Base-by-base conservation (phyloP, 2,113 vertebrate species). In the Notarius quadriscutis region DNA sequence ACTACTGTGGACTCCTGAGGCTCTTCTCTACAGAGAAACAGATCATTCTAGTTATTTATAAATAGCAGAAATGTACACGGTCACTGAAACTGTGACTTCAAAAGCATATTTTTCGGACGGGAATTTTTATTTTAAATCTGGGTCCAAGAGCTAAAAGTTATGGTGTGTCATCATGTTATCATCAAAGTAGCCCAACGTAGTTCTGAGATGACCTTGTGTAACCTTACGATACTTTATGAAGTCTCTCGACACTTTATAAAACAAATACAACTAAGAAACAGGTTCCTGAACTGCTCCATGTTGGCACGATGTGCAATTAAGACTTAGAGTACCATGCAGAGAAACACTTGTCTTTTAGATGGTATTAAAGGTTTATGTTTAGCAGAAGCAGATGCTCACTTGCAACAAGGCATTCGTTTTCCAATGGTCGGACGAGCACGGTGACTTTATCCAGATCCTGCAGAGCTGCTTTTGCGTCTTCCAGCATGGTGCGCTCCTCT, bases 401-500 rank as follows among this genome's bases (percentile, higher is more conserved):
- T 94, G 98, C 96, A 86, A 99, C 96, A 0, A 96, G 96, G 91
- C 94, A 97, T 93, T 98, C 97, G 15, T 99, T 97, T 91, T 95
- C 94, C 94, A 98, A 94, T 89, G 96, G 97, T 90, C 97, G 97
- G 93, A 99, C 99, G 91, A 96, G 95, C 93, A 99, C 96, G 80
- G 95, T 96, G 91, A 99, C 97, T 88, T 97, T 99, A 93, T 99
- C 98, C 94, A 99, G 92, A 91, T 99, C 98, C 7, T 94, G 94
- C 91, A 99, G 95, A 17, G 96, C 96, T 7, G 96, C 97, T 93
- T 97, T 97, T 91, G 97, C 95, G 91, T 99, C 98, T 90, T 99
- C 98, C 90, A 99, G 95, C 98, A 97, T 99, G 89, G 92, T 97
- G 20, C 93, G 95, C 57, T 99, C 98, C 89, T 99, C 97, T 87